Conservation (phyloP, 2,113 vertebrate genomes). For the Numida meleagris region DNA sequence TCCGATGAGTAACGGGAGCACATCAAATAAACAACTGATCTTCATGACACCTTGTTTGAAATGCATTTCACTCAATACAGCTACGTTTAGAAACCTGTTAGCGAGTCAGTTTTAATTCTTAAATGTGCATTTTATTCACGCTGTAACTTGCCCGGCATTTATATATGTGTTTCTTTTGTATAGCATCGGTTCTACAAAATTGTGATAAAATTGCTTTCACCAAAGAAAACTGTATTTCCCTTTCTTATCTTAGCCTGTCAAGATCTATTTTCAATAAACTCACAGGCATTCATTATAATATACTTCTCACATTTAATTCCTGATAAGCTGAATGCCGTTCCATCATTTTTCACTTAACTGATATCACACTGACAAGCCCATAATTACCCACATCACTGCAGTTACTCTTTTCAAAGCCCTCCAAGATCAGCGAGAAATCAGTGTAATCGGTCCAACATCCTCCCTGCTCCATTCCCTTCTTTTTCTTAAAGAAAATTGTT, state of each 20-base stretch:
- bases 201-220: background rate
- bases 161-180: background rate
- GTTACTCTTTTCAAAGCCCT: background rate
- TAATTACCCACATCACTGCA: background rate
- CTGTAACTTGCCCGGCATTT: background rate
- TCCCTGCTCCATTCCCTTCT: background rate
- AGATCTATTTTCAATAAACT: background rate
- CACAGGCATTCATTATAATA: background rate
- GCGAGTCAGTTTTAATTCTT: background rate
- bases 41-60: background rate
- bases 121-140: background rate
- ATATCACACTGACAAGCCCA: background rate
- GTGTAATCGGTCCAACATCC: background rate
- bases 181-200: background rate
- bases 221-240: background rate
- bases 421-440: background rate
- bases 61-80: background rate
- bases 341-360: slow-evolving; percentile 32
- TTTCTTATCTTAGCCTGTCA: background rate
- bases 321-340: background rate
- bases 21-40: background rate
- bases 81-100: background rate
- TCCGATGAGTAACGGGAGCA: background rate
- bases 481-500: background rate
- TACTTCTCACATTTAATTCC: background rate